Evolutionary conservation across 1,140 invertebrate genomes (phyloP), one percentile per base, ranked within the genome.

Genomic region (Macrobrachium rosenbergii): DNA sequence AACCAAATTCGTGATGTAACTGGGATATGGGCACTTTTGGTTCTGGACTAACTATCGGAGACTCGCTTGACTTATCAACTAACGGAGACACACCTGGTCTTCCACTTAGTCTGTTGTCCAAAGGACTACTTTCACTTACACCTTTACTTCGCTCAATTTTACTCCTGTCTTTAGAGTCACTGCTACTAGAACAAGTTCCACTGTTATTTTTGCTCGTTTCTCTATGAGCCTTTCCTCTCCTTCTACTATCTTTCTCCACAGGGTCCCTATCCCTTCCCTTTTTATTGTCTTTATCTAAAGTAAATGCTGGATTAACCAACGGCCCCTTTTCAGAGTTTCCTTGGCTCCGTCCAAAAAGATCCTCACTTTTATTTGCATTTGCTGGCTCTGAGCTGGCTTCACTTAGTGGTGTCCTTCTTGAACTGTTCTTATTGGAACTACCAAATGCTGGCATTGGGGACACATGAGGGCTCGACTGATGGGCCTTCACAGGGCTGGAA

Each of bases 1-100:
- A 62, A 82, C 84, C 84, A 73, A 81, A 62, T 75, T 81, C 77
- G 73, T 81, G 81, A 52, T 87, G 84, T 81, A 87, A 45, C 60
- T 62, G 78, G 63, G 84, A 78, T 81, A 81, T 87, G 84, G 84
- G 84, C 84, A 87, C 84, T 87, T 81, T 81, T 82, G 84, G 84
- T 75, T 87, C 84, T 63, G 84, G 77, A 87, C 84, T 87, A 87
- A 72, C 78, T 80, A 87, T 62, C 60, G 84, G 84, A 63, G 84
- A 87, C 67, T 80, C 79, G 59, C 84, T 60, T 23, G 59, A n/a
- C 52, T 82, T 82, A 73, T 76, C 75, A 67, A 83, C 82, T 73
- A 83, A 2, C 19, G 69, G 45, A 76, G 82, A 83, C 21, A 67
- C 45, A 62, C 45, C 28, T 11, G 58, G 52, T 23, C 78, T 75